Percentiles rank a stretch among this genome's conserved stretches.
These are phyloP conservation scores for Daboia siamensis DNA, from an alignment of 2,113 vertebrate genomes.

Conservation along the genomic window DNA sequence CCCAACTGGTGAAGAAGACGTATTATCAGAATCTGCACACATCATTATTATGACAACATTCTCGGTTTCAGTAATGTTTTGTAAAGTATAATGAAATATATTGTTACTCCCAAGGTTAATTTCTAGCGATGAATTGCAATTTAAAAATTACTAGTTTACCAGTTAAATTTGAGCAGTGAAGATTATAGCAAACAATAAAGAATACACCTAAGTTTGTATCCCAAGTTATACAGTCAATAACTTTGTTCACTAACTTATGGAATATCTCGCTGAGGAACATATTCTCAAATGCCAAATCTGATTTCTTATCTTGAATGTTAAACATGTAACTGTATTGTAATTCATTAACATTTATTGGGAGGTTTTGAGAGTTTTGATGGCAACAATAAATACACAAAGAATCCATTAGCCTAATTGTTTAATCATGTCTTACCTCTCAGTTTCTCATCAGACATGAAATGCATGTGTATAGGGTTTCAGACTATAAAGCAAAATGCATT, in stretches of 20 bases:
- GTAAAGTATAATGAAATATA: neutral
- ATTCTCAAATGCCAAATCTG: neutral
- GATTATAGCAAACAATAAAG: neutral
- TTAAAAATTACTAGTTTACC: neutral
- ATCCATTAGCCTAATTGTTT: neutral
- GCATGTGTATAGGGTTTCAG: neutral
- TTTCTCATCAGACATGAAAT: neutral
- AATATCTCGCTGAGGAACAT: neutral
- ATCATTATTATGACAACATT: neutral
- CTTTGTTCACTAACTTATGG: neutral
- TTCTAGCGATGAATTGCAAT: neutral
- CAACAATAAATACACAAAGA: neutral
- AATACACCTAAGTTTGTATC: neutral
- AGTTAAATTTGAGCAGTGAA: neutral
- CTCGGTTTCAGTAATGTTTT: neutral
- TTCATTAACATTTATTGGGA: neutral
- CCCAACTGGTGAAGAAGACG: neutral
- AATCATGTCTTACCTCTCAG: neutral
- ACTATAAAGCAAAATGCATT: neutral
- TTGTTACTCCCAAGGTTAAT: neutral
- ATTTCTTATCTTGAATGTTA: neutral
- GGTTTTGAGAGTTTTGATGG: neutral
- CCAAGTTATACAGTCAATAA: neutral
- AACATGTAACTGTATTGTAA: neutral
- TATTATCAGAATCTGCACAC: neutral